Evolutionary conservation across 2,797 vertebrate species (phyloP).

Genomic region (Discoglossus pictus): DNA sequence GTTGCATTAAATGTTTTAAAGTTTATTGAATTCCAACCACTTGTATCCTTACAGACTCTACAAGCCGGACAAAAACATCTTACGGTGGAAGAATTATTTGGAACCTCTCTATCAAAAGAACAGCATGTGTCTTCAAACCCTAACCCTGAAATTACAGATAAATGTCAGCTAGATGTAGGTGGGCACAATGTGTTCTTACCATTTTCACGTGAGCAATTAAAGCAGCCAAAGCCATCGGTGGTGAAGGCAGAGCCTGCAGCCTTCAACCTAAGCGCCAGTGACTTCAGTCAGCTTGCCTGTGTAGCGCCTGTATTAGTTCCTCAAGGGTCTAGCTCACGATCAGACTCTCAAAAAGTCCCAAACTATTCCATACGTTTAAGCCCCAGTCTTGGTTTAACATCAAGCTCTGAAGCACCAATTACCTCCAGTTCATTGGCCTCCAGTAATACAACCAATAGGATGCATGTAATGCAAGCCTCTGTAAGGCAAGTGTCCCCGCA

Average conservation of each 20-base stretch:
- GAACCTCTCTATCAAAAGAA: constrained; percentile 89
- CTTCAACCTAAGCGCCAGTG: constrained; percentile 57
- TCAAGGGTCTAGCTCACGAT: constrained; percentile 72
- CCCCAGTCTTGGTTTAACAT: constrained; percentile 73
- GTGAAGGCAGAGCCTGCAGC: constrained; percentile 67
- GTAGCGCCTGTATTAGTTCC: constrained; percentile 67
- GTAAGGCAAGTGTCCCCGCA: constrained; percentile 78
- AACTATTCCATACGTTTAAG: constrained; percentile 69
- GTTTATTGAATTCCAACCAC: background rate
- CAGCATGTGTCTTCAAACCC: constrained; percentile 65
- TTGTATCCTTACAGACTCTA: constrained; percentile 73
- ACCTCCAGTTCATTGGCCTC: constrained; percentile 63
- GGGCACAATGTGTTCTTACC: constrained; percentile 71
- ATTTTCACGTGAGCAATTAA: constrained; percentile 74
- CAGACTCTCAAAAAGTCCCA: constrained; percentile 64
- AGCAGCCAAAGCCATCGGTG: constrained; percentile 66
- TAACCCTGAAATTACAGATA: constrained; percentile 67
- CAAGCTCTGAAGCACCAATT: constrained; percentile 66
- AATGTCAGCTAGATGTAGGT: constrained; percentile 64
- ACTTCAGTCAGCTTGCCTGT: constrained; percentile 63
- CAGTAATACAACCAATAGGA: constrained; percentile 64
- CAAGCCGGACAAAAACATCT: constrained; percentile 88
- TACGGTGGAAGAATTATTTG: constrained; percentile 95
- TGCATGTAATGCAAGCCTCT: constrained; percentile 68
- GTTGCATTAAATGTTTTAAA: no score